Evolutionary conservation across 2,888 invertebrate species (phyloP), one percentile per base, ranked within the genome.

Genomic region (Tribolium freemani): DNA sequence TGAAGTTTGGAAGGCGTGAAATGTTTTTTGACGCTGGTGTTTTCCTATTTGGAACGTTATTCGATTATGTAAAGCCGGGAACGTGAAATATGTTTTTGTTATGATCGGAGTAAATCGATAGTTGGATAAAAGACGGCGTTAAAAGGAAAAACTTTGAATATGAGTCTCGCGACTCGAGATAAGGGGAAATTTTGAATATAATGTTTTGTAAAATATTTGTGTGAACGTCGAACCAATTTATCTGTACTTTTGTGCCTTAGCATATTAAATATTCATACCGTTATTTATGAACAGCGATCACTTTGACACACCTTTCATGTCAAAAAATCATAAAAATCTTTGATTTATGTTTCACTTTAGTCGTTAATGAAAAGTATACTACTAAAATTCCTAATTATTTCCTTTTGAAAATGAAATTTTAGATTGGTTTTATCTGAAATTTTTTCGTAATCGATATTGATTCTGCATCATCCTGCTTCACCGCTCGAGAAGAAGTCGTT

Each of bases 21-120:
- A 38, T 1, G n/a, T 38, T 38, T 38, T 38, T 38, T 38, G 9
- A 38, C 38, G 38, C 38, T 0, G 8, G 9, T 38, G 38, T 38
- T 38, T 38, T 38, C 38, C n/a, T 38, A 3, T 38, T 38, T 38
- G 38, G 38, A 38, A 38, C 38, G 38, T 38, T 38, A 38, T n/a
- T 38, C n/a, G 38, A 38, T 38, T 38, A 38, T 38, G 38, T 38
- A 38, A n/a, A 38, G 44, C 9, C 20, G 26, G 21, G 13, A 58
- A 20, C 10, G 30, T 60, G 48, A 60, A 60, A 60, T 58, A 56
- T 58, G 58, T 58, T 21, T 60, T 60, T 60, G 60, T 60, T 26
- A 30, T 46, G 60, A 46, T 48, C 48, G 6, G 26, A 60, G 16
- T 5, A 48, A 60, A 60, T 60, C 60, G 46, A 58, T 58, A 48